Evolutionary conservation across 2,888 invertebrate genomes (phyloP).

Genomic region (Orgyia antiqua): DNA sequence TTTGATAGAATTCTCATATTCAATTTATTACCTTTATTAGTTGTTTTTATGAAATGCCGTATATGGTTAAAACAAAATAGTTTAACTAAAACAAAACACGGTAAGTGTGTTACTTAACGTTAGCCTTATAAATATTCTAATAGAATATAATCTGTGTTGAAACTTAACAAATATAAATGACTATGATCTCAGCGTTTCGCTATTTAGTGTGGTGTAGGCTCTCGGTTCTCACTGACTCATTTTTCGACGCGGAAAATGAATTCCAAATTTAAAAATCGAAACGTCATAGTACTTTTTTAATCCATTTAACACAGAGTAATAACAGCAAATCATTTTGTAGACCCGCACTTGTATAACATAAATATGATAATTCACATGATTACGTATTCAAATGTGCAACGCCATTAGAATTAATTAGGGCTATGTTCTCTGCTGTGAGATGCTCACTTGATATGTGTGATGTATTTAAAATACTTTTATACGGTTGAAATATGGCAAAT

Average conservation of each 20-base stretch:
- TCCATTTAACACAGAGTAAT: conserved; percentile 4
- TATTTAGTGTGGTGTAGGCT: conserved; percentile 37
- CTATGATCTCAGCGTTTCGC: conserved; percentile 58
- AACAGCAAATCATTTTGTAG: conserved; percentile 2
- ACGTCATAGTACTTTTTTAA: conserved; percentile 6
- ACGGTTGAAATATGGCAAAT: no score
- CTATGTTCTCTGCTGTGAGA: neutral
- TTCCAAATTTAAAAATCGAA: conserved; percentile 13
- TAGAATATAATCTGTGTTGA: conserved; percentile 20
- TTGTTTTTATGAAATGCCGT: neutral
- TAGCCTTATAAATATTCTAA: conserved; percentile 21
- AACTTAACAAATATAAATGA: conserved; percentile 39
- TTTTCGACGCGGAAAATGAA: conserved; percentile 30
- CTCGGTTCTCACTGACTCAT: conserved; percentile 34
- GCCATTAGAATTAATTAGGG: conserved; percentile 8
- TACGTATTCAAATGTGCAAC: conserved; percentile 6
- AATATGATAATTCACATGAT: conserved; percentile 6
- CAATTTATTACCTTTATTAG: neutral
- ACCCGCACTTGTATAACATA: conserved; percentile 6
- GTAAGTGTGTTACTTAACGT: neutral
- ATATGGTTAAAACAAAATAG: neutral
- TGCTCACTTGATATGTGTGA: no score
- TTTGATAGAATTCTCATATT: neutral
- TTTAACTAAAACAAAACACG: conserved; percentile 1
- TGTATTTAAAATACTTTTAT: no score